phyloP scores from a whole-genome alignment of 2,113 vertebrate genomes.

The Eubucco bourcierii region DNA sequence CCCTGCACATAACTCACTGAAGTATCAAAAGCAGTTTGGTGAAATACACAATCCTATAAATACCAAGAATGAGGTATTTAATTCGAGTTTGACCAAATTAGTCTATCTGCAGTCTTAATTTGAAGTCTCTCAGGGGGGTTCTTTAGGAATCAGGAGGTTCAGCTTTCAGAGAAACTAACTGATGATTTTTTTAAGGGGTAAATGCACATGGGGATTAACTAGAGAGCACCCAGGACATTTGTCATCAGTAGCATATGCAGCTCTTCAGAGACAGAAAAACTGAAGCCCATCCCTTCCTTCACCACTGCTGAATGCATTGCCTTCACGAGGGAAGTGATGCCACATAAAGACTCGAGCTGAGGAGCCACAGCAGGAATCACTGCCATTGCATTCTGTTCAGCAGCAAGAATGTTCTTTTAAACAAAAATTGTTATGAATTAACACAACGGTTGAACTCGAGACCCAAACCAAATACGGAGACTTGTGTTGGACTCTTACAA shows the following conservation, averaged over 20 bases:
- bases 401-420: not conserved
- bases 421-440: not conserved
- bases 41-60: not conserved
- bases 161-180: not conserved
- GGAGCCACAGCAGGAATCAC: not conserved
- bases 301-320: not conserved
- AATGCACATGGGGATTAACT: not conserved
- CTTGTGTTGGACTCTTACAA: not conserved
- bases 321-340: accelerated
- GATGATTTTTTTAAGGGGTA: not conserved
- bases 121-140: not conserved
- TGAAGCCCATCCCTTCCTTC: not conserved
- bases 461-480: not conserved
- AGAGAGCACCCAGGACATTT: not conserved
- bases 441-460: not conserved
- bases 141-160: not conserved
- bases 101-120: not conserved
- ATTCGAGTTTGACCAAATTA: not conserved
- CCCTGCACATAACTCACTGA: not conserved
- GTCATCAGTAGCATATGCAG: not conserved
- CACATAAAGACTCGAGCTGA: not conserved
- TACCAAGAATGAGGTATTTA: not conserved
- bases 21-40: not conserved
- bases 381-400: not conserved
- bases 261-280: not conserved